Evolutionary conservation across 2,888 invertebrate species (phyloP).

Genomic region (Plemyria rubiginata): DNA sequence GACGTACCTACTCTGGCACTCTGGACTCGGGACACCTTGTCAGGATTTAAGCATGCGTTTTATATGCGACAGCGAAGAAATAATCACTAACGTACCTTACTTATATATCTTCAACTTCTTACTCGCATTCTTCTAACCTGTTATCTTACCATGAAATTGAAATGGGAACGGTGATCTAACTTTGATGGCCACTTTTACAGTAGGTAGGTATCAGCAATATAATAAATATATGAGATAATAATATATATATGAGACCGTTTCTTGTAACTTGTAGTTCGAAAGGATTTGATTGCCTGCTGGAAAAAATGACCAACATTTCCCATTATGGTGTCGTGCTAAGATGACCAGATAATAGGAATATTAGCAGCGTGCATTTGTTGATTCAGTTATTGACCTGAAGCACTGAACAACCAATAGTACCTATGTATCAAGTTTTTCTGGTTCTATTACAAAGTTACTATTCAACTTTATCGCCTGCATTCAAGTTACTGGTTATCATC

Average conservation of each 20-base stretch:
- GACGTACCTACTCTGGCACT: too few relatives aligned
- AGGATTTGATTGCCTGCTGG: background rate
- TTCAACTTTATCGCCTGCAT: constrained; percentile 16
- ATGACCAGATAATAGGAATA: background rate
- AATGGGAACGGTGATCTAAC: background rate
- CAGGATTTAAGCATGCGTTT: too few relatives aligned
- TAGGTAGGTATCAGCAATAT: too few relatives aligned
- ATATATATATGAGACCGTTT: too few relatives aligned
- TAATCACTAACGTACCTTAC: too few relatives aligned
- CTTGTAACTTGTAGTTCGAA: background rate
- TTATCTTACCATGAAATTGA: background rate
- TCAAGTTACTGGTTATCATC: constrained; percentile 23
- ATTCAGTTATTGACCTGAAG: too few relatives aligned
- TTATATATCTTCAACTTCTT: too few relatives aligned
- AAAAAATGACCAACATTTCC: background rate
- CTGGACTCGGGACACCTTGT: too few relatives aligned
- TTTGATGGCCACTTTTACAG: background rate
- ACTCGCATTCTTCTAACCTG: too few relatives aligned
- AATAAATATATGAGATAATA: too few relatives aligned
- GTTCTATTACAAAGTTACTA: constrained; percentile 11
- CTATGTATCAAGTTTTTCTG: background rate
- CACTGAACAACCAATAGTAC: background rate
- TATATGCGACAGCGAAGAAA: too few relatives aligned
- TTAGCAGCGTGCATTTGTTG: too few relatives aligned
- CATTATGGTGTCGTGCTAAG: background rate